Conservation (phyloP, 1,140 invertebrate species). For the Trichomalopsis sarcophagae region DNA sequence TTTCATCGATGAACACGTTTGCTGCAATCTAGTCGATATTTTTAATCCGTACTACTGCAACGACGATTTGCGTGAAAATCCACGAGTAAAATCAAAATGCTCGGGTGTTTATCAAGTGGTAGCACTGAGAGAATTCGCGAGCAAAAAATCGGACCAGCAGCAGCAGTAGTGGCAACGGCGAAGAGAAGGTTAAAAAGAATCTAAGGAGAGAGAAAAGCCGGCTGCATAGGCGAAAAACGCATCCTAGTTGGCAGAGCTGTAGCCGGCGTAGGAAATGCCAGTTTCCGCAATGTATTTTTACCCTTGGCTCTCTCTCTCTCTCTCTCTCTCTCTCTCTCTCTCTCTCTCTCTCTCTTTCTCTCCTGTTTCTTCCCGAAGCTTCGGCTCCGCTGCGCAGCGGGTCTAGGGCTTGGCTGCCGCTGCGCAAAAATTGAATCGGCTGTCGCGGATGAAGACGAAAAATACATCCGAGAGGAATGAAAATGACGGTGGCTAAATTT, state of each 20-base stretch:
- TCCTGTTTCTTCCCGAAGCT: neutral
- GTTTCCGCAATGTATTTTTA: constrained; percentile 47
- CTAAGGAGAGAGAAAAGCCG: neutral
- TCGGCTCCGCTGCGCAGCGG: neutral
- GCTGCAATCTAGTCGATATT: neutral
- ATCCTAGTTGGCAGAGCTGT: constrained; percentile 29
- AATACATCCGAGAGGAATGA: neutral
- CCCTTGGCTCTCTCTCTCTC: neutral
- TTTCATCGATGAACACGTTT: neutral
- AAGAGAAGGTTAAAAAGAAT: neutral
- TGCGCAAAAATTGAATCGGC: constrained; percentile 42
- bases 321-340: neutral
- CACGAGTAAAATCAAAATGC: neutral
- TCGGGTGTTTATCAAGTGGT: neutral
- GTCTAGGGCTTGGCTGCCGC: neutral
- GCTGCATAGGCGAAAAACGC: neutral
- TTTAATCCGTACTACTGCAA: neutral
- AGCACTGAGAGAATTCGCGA: neutral
- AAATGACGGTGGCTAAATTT: constrained; percentile 41
- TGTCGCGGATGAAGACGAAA: neutral
- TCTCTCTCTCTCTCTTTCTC: neutral
- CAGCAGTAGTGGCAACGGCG: neutral
- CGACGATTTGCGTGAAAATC: neutral
- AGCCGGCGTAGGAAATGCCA: constrained; percentile 26
- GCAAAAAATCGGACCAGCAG: neutral